These are phyloP conservation scores for Malurus splendens DNA, from an alignment of 2,797 vertebrate genomes.

Conservation along the genomic window DNA sequence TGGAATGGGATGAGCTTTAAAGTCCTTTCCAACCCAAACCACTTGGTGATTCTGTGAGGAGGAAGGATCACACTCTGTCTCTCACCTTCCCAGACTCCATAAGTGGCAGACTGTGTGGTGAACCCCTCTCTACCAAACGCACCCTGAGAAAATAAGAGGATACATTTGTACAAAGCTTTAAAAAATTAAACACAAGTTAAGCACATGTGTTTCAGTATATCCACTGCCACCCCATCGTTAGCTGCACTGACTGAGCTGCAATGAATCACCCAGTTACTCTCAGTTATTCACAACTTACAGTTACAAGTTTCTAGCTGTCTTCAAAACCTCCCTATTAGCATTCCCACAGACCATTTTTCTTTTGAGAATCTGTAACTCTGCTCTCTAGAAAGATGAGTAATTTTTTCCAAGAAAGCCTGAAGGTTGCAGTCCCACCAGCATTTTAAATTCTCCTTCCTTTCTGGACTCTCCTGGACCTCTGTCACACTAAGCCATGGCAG, in stretches of 20 bases:
- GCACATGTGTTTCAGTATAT: background rate
- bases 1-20: background rate
- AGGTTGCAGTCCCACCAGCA: background rate
- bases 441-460: background rate
- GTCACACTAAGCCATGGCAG: background rate
- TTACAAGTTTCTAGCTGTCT: background rate
- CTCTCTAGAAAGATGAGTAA: background rate
- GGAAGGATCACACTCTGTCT: background rate
- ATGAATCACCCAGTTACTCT: background rate
- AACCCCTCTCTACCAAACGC: conserved; percentile 92
- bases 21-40: background rate
- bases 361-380: background rate
- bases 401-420: background rate
- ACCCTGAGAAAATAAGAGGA: conserved; percentile 74
- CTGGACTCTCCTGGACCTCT: background rate
- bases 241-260: background rate
- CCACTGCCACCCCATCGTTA: background rate
- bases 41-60: background rate
- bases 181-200: background rate
- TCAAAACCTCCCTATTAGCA: background rate
- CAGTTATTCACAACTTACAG: background rate
- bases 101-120: conserved; percentile 90
- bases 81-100: conserved; percentile 96
- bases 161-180: background rate
- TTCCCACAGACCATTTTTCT: background rate